Conservation (phyloP, 2,797 vertebrate genomes). For the Aphelocoma californica region DNA sequence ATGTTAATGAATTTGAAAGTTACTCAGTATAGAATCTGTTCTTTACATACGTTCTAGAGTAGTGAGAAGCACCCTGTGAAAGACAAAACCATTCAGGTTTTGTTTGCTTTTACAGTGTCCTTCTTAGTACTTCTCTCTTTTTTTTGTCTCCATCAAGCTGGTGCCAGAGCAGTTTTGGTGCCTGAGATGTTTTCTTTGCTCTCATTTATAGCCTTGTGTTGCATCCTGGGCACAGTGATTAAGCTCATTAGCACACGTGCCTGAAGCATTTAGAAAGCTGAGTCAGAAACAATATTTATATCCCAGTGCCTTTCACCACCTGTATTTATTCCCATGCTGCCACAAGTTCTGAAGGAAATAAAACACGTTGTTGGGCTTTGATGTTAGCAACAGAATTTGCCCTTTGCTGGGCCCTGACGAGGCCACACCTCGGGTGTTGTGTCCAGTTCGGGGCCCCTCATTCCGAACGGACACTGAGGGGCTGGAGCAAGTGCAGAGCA, state of each 20-base stretch:
- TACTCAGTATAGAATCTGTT: neutral
- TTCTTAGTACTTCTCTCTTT: neutral
- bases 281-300: neutral
- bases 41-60: rapidly evolving
- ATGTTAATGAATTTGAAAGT: neutral
- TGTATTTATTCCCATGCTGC: neutral
- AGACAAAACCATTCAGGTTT: neutral
- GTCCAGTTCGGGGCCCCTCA: rapidly evolving
- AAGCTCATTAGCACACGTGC: neutral
- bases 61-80: neutral
- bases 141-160: neutral
- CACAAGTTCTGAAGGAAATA: neutral
- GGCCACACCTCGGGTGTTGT: neutral
- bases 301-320: neutral
- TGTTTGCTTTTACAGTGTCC: neutral
- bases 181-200: neutral
- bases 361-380: neutral
- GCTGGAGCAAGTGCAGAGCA: neutral
- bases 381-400: neutral
- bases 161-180: neutral
- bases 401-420: neutral
- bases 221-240: neutral
- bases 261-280: neutral
- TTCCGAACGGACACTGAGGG: rapidly evolving
- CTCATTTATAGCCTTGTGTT: neutral